Evolutionary conservation across 2,797 vertebrate genomes (phyloP).

Genomic region (Lepus oiostolus): DNA sequence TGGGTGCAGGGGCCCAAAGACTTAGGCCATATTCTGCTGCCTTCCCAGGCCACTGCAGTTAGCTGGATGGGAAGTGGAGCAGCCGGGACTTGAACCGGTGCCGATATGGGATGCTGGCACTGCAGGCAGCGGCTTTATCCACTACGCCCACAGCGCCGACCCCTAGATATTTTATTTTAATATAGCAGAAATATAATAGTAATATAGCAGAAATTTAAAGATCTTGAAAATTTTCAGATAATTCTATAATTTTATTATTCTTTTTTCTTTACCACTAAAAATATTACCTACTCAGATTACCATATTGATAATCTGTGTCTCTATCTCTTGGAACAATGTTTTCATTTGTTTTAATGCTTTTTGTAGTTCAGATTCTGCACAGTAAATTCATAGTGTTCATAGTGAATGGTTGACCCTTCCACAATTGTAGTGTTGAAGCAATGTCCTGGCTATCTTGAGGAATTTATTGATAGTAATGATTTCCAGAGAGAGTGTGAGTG

Average conservation of each 20-base stretch:
- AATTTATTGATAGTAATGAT: slow-evolving; percentile 31
- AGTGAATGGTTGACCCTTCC: neutral
- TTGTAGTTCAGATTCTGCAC: neutral
- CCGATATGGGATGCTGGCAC: too few species aligned
- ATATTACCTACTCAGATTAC: neutral
- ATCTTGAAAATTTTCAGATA: slow-evolving; percentile 8
- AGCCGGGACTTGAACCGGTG: too few species aligned
- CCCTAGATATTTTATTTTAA: too few species aligned
- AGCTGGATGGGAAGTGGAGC: too few species aligned
- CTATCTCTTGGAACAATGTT: neutral
- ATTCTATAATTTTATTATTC: neutral
- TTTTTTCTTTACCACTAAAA: slow-evolving; percentile 29
- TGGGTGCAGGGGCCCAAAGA: too few species aligned
- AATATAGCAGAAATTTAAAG: neutral
- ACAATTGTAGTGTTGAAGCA: neutral
- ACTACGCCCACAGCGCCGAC: too few species aligned
- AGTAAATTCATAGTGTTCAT: neutral
- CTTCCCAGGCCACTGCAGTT: too few species aligned
- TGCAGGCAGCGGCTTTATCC: too few species aligned
- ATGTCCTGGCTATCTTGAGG: neutral
- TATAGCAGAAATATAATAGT: neutral
- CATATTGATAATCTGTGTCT: neutral
- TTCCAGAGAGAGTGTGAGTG: neutral
- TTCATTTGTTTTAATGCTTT: slow-evolving; percentile 12
- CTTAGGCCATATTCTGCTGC: too few species aligned